Evolutionary conservation across 2,797 vertebrate genomes (phyloP), one percentile per base, ranked within the genome.

Genomic region (Numenius phaeopus): DNA sequence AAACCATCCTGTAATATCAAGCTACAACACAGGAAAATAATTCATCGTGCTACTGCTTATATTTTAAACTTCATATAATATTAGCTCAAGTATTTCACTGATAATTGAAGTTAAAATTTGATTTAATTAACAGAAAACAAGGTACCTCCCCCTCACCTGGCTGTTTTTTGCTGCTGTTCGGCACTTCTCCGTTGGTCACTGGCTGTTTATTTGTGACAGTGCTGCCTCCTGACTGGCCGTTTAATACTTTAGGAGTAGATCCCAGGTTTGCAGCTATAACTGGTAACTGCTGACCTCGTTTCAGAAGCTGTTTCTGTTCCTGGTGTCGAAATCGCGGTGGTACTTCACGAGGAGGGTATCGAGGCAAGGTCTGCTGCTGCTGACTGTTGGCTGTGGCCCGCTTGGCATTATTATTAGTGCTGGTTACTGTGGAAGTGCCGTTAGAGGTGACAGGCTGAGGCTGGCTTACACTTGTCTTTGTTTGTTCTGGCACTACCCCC

Each of bases 361-460:
- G 99, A 98, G 99, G 99, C 98, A 98, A 98, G 98, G 98, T 97
- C 97, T 98, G 98, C 94, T 98, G 98, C 91, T 96, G 98, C 88
- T 93, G 97, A 97, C 79, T 97, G 98, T 79, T 98, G 98, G 98
- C 98, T 99, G 98, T 96, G 98, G 98, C 99, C 98, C 98, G 98
- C 98, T 99, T 99, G 99, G 99, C 99, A 99, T 99, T 98, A 99
- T 99, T 99, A 98, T 98, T 96, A 98, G 98, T 99, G 98, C 98
- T 98, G 99, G 99, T 98, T 98, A 97, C 98, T 98, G 98, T 90
- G 96, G 98, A 98, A 99, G 98, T 98, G 98, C 98, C 98, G 98
- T 94, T 98, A 93, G 96, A 98, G 98, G 98, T 98, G 98, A 98
- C 97, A 96, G 99, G 99, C 98, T 98, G 98, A 98, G 98, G 99